Evolutionary conservation across 2,797 vertebrate species (phyloP), one percentile per base, ranked within the genome.

Genomic region (Coendou prehensilis): DNA sequence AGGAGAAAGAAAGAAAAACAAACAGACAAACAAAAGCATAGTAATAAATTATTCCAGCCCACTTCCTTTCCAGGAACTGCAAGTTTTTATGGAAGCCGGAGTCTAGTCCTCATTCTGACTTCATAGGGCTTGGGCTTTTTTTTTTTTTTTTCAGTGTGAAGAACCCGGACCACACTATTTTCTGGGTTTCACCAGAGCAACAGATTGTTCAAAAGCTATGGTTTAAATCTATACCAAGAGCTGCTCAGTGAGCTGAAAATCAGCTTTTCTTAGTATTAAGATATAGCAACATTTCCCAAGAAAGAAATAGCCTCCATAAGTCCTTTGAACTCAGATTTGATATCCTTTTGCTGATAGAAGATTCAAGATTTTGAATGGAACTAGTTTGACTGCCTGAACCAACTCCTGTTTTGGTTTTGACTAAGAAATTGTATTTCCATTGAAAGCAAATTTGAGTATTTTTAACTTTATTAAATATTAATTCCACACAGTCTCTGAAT

Each of bases 361-460:
- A 54, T 56, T 75, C 9, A 71, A 50, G 26, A 83, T 81, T 17
- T 82, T 56, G n/a, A 87, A 94, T 0, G 50, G 26, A 87, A 63
- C 37, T 37, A 30, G n/a, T 95, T 57, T 3, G 1, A 50, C 28
- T 52, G 22, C 20, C 26, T 61, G 59, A 94, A 82, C 30, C 45
- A 78, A 23, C 47, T 59, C 0, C 1, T 13, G 14, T 20, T 85
- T 87, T n/a, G 41, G 59, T 85, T 93, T 88, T 6, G 73, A 88
- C 26, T 37, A 76, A 63, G 23, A 93, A 37, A 81, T 81, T 64
- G 3, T 64, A 81, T 81, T 81, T 85, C 85, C 71, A 73, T 78
- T 41, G 54, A 89, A 81, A 73, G 33, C 23, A 96, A 63, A 76
- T n/a, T 47, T 63, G 71, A 71, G 37, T 88, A 18, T 30, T 88